These are phyloP conservation scores for Portunus trituberculatus DNA, from an alignment of 1,140 invertebrate genomes.

Conservation along the genomic window DNA sequence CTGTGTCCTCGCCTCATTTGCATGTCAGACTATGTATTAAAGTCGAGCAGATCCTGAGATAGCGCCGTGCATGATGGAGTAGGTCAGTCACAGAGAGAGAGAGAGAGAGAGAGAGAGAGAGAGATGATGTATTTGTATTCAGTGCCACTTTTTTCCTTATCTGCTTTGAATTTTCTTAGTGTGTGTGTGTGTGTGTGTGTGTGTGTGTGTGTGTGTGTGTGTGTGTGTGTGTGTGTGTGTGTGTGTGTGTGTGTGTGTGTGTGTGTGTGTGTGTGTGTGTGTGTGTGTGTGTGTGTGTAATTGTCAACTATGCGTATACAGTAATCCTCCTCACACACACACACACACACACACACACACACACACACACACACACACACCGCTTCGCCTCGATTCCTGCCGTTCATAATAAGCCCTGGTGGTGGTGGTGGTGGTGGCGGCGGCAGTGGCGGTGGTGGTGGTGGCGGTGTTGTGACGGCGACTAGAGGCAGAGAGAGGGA, in stretches of 20 bases:
- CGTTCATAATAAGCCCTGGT: background rate
- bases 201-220: background rate
- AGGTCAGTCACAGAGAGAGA: background rate
- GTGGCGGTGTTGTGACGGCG: background rate
- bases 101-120: background rate
- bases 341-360: background rate
- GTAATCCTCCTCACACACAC: background rate
- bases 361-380: background rate
- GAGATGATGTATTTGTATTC: background rate
- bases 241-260: background rate
- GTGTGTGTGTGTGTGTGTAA: background rate
- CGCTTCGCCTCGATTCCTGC: background rate
- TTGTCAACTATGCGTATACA: no score
- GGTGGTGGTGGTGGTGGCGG: background rate
- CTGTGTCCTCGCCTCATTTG: slow-evolving; percentile 68
- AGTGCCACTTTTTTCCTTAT: background rate
- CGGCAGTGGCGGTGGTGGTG: background rate
- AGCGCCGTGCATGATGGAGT: slow-evolving; percentile 67
- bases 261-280: slow-evolving; percentile 11
- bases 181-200: background rate
- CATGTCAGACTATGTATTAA: slow-evolving; percentile 69
- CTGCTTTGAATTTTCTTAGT: background rate
- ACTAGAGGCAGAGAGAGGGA: background rate
- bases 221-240: background rate
- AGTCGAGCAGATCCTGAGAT: slow-evolving; percentile 60